A percentile compares a stretch with the other conserved stretches of the same genome.
phyloP scores from a whole-genome alignment of 2,797 vertebrate species.

The Paedocypris micromegethes region DNA sequence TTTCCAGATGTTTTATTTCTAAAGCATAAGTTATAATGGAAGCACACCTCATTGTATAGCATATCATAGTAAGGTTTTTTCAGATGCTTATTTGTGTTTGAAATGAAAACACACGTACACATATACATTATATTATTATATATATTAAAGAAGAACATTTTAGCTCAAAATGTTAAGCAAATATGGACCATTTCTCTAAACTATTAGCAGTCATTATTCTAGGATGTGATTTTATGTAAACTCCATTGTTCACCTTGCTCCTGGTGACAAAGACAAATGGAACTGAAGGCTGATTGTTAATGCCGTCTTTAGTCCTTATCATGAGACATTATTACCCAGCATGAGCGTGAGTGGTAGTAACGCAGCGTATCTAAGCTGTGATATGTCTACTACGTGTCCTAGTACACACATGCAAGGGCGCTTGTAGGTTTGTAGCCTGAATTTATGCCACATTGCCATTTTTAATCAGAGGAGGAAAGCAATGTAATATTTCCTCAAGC shows the following conservation, averaged over 20 bases:
- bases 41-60: no score
- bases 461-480: conserved; percentile 29
- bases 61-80: no score
- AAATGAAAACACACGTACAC: no score
- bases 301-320: conserved; percentile 10
- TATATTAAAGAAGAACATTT: no score
- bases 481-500: conserved; percentile 33
- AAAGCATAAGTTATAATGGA: no score
- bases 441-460: conserved; percentile 8
- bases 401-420: conserved; percentile 26
- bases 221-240: conserved; percentile 5
- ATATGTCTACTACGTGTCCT: conserved; percentile 23
- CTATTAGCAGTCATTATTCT: neutral
- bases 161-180: no score
- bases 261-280: conserved; percentile 19
- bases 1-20: no score
- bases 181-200: no score
- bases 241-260: neutral
- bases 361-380: conserved; percentile 22
- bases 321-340: conserved; percentile 21
- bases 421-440: conserved; percentile 25
- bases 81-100: no score
- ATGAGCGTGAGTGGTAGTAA: conserved; percentile 32
- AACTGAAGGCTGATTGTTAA: conserved; percentile 21
- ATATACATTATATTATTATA: no score